Evolutionary conservation across 2,113 vertebrate species (phyloP), one percentile per base, ranked within the genome.

Genomic region (Tetrao urogallus): DNA sequence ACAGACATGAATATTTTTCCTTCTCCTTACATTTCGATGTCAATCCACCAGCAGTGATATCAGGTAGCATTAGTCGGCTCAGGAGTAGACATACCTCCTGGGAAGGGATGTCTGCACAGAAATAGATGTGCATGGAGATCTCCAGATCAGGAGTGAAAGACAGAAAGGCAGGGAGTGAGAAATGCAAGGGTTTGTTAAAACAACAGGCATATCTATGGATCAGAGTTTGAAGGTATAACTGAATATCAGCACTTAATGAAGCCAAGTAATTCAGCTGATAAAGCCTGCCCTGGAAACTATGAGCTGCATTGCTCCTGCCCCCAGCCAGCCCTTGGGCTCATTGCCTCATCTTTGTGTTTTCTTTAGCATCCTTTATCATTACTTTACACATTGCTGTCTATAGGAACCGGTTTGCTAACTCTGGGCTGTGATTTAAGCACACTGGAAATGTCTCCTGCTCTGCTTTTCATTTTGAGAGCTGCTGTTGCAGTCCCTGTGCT

Each of bases 51-150:
- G 6, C 63, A 4, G 85, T 18, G 52, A 5, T 2, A 10, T 15
- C 58, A 3, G 16, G 73, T 8, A 36, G 58, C 0, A 13, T 27
- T 22, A 27, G 50, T 2, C 16, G 64, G 79, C 86, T 76, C 21
- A 0, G 11, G 72, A 70, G 89, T 3, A 88, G 92, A 60, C 18
- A 13, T 10, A 10, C 75, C 72, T 80, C n/a, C 66, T 18, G 60
- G 92, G 88, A 22, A 76, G 82, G 88, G 8, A 21, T 30, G 92
- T 86, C 77, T 81, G 3, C 13, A 0, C 2, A 6, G 70, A 32
- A 45, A 27, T 0, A 38, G 83, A 48, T 56, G 77, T 22, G 3
- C 57, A 4, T 0, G 0, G 1, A 11, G 6, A 38, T 6, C 73
- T 83, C 65, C 80, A 69, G 5, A 52, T 42, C 10, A 0, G 1